Base-by-base conservation (phyloP, 1,140 invertebrate species). In the Pseudomyrmex concolor region DNA sequence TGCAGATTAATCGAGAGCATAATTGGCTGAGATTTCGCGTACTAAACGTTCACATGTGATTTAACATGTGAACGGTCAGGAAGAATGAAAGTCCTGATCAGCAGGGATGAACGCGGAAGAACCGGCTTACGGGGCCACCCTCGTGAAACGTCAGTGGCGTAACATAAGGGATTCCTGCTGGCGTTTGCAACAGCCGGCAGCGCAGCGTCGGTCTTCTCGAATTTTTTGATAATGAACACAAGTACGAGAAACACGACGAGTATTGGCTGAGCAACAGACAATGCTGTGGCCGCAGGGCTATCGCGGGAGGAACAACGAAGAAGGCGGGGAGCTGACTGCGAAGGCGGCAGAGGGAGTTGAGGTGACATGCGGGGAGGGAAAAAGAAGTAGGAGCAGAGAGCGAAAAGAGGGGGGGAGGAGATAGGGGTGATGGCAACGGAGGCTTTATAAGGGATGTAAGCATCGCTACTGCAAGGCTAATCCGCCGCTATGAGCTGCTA, bases 381-480 rank as follows among this genome's bases (percentile, higher is more conserved):
- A 78, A 85, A 90, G 84, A 78, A 84, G 85, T 78, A 86, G 80
- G 83, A 84, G 83, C 71, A 48, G 84, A 63, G 68, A 84, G 54
- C 63, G 83, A 50, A 73, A 64, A 72, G 71, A 66, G 63, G 25
- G 55, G 62, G 64, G 81, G 88, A 90, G 88, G 89, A 76, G 59
- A 59, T 81, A 87, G 90, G 88, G 89, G 78, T 60, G 83, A 87
- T 84, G 71, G 72, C 81, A 77, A 70, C 55, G 66, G 77, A 77
- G 90, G 91, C 91, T 93, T 93, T 93, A 91, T 91, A 91, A 90
- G 92, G 92, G 91, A 93, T 92, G 93, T 92, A 93, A 93, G 93
- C 93, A 92, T 93, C 91, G 90, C 90, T 89, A 91, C 89, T 94
- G 91, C 92, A 94, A 93, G 92, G 91, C 92, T 93, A 93, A 94